Percentiles rank a stretch among this genome's conserved stretches.
phyloP scores from a whole-genome alignment of 2,888 invertebrate genomes.

The Papilio elwesi region DNA sequence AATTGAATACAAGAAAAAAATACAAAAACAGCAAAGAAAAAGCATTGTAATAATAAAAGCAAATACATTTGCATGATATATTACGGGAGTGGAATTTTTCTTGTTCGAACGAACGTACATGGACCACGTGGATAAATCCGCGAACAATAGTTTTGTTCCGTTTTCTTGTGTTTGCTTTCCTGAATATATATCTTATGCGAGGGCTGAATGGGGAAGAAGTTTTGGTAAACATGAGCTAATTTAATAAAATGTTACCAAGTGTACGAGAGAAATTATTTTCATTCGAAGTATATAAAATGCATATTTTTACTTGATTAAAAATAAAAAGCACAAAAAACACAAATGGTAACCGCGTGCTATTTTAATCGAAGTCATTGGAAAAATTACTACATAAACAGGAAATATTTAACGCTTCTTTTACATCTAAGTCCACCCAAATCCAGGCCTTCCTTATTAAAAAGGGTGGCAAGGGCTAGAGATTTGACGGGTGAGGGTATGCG shows the following conservation, averaged over 20 bases:
- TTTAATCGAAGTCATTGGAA: no score
- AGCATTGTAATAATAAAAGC: slow-evolving; percentile 1
- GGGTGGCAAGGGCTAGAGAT: no score
- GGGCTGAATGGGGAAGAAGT: slow-evolving; percentile 20
- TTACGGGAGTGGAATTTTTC: background rate
- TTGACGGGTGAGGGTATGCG: no score
- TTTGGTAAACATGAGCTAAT: slow-evolving; percentile 14
- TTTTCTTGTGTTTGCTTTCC: slow-evolving; percentile 21
- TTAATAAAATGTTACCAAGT: slow-evolving; percentile 11
- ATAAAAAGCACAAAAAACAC: no score
- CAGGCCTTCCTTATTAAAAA: no score
- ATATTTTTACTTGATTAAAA: background rate
- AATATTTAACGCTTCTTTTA: no score
- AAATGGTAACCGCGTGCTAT: no score
- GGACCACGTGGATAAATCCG: slow-evolving; percentile 26
- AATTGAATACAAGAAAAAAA: no score
- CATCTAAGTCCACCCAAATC: no score
- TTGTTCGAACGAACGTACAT: slow-evolving; percentile 11
- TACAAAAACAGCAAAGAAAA: background rate
- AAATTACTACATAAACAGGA: no score
- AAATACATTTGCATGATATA: slow-evolving; percentile 25
- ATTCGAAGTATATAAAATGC: background rate
- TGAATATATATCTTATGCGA: slow-evolving; percentile 17
- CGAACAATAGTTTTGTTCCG: slow-evolving; percentile 18
- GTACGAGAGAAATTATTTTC: background rate